Evolutionary conservation across 2,888 invertebrate genomes (phyloP).

Genomic region (Seira sanloemensis): DNA sequence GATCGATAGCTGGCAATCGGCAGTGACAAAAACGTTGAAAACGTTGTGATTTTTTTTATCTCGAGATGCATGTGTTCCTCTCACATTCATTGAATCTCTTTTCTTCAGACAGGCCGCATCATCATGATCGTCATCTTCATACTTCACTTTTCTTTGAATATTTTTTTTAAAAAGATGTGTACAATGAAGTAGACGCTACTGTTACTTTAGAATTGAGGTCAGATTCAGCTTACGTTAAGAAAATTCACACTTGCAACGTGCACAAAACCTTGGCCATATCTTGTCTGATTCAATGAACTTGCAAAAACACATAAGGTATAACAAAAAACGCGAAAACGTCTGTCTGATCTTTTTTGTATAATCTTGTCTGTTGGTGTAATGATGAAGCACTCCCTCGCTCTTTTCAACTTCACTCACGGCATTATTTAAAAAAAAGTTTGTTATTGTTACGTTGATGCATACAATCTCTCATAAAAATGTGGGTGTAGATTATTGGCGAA

Average conservation of each 20-base stretch:
- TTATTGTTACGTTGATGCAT: background rate
- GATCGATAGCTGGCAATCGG: constrained; percentile 1
- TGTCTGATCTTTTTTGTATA: constrained; percentile 23
- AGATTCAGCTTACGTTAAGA: constrained; percentile 23
- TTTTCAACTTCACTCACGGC: constrained; percentile 24
- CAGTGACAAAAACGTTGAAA: constrained; percentile 43
- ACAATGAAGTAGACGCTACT: constrained; percentile 6
- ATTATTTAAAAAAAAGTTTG: constrained; percentile 18
- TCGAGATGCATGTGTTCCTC: too few relatives aligned
- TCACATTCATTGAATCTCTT: too few relatives aligned
- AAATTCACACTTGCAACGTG: constrained; percentile 39
- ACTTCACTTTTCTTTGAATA: background rate
- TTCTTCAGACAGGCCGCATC: too few relatives aligned
- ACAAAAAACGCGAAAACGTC: constrained; percentile 9
- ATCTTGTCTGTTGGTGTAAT: background rate
- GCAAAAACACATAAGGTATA: constrained; percentile 21
- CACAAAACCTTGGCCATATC: constrained; percentile 58
- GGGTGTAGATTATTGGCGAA: background rate
- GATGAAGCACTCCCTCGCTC: background rate
- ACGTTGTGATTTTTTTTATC: constrained; percentile 34
- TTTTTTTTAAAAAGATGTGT: background rate
- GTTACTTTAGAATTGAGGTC: constrained; percentile 48
- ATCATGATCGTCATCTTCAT: background rate
- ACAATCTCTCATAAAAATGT: background rate
- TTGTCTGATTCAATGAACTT: constrained; percentile 62